Percentiles rank a stretch among this genome's conserved stretches.
phyloP scores from a whole-genome alignment of 2,797 vertebrate genomes.

The Gymnothorax javanicus region DNA sequence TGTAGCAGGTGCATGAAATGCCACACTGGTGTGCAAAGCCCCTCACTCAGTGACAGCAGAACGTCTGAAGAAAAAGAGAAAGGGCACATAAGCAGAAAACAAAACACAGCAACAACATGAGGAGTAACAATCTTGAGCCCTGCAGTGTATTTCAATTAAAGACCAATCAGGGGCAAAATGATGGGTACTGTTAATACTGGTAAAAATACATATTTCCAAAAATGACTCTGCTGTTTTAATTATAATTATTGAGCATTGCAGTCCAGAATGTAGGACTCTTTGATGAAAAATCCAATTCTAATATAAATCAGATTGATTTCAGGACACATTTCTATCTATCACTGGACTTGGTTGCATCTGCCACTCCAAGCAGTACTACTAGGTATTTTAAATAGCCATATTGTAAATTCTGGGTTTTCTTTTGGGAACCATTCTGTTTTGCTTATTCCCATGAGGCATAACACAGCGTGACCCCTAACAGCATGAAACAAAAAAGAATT shows the following conservation, averaged over 20 bases:
- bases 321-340: not conserved
- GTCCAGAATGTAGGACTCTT: not conserved
- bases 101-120: not conserved
- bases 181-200: not conserved
- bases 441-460: not conserved
- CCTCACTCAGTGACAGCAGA: not conserved
- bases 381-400: not conserved
- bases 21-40: not conserved
- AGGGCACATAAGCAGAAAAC: not conserved
- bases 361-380: not conserved
- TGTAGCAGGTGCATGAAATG: not conserved
- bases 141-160: not conserved
- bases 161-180: not conserved
- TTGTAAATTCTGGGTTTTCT: constrained; percentile 9
- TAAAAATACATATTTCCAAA: not conserved
- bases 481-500: not conserved
- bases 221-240: not conserved
- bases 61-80: not conserved
- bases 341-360: not conserved
- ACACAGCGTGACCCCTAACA: not conserved
- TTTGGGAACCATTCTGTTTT: not conserved
- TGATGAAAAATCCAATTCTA: not conserved
- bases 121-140: not conserved
- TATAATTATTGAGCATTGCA: not conserved
- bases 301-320: not conserved